A percentile compares a stretch with the other conserved stretches of the same genome.
These are phyloP conservation scores for Athalia circularis DNA, from an alignment of 2,888 invertebrate genomes.

Conservation along the genomic window DNA sequence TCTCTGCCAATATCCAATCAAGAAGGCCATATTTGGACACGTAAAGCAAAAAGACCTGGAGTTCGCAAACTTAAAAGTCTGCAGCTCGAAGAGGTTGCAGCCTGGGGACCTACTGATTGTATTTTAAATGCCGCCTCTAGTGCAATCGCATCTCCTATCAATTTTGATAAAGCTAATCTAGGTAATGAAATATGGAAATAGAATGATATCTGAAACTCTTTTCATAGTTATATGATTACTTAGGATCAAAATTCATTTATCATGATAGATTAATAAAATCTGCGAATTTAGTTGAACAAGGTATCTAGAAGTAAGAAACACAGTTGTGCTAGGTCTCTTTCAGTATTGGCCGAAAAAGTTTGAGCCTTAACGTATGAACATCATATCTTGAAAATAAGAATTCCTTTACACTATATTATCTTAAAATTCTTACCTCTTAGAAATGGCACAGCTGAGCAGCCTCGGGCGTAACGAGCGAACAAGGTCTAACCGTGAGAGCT, in stretches of 20 bases:
- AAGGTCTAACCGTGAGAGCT: conserved; percentile 65
- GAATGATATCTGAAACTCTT: not conserved
- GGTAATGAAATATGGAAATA: conserved; percentile 16
- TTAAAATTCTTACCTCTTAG: conserved; percentile 50
- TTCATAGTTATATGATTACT: not conserved
- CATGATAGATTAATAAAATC: not conserved
- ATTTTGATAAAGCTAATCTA: conserved; percentile 18
- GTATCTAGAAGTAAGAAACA: not conserved
- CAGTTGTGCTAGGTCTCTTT: not conserved
- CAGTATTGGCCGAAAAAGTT: not conserved
- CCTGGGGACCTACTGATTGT: conserved; percentile 62
- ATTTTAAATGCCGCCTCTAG: conserved; percentile 62
- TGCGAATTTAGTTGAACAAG: not conserved
- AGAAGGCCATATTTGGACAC: conserved; percentile 67
- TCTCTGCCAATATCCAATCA: conserved; percentile 67
- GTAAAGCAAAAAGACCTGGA: conserved; percentile 66
- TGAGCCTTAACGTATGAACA: too few relatives aligned
- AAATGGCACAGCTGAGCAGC: conserved; percentile 70
- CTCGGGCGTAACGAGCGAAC: conserved; percentile 64
- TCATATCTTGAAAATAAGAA: too few relatives aligned
- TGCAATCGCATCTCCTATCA: conserved; percentile 41
- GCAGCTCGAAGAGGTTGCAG: conserved; percentile 53
- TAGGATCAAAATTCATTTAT: not conserved
- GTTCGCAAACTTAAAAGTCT: conserved; percentile 63
- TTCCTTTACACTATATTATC: not conserved